Evolutionary conservation across 2,888 invertebrate species (phyloP).

Genomic region (Amitus sp.): DNA sequence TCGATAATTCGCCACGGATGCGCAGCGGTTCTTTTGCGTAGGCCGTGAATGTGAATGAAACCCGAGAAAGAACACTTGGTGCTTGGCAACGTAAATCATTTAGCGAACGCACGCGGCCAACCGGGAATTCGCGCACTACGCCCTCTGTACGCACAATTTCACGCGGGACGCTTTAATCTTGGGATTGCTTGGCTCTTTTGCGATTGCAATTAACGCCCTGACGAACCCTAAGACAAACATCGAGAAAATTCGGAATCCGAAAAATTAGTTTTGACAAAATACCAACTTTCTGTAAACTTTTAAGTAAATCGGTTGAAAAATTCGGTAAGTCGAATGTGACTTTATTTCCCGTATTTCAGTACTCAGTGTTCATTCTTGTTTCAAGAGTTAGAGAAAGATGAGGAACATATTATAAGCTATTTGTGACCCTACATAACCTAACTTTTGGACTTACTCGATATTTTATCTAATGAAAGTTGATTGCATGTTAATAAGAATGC

Average conservation of each 20-base stretch:
- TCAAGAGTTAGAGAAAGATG: no score
- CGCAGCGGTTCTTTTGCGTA: neutral
- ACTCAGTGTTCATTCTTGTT: no score
- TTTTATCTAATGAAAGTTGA: no score
- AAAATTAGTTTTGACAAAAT: no score
- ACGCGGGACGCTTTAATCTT: slow-evolving; percentile 35
- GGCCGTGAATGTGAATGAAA: slow-evolving; percentile 10
- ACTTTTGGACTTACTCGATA: no score
- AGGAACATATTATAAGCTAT: no score
- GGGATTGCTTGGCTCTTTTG: slow-evolving; percentile 29
- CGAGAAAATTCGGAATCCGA: neutral
- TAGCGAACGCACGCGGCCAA: slow-evolving; percentile 6
- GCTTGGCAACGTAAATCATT: slow-evolving; percentile 15
- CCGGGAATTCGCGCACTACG: slow-evolving; percentile 2
- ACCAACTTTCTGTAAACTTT: no score
- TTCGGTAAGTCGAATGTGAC: no score
- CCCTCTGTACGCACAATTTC: slow-evolving; percentile 25
- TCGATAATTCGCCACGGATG: slow-evolving; percentile 6
- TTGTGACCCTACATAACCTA: no score
- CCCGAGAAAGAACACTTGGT: slow-evolving; percentile 10
- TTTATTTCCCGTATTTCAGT: no score
- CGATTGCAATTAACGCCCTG: slow-evolving; percentile 22
- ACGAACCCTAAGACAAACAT: slow-evolving; percentile 7
- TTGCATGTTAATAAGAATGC: no score
- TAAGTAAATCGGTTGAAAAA: no score